Conservation (phyloP, 2,113 vertebrate genomes). For the Erythrocercus mccallii region DNA sequence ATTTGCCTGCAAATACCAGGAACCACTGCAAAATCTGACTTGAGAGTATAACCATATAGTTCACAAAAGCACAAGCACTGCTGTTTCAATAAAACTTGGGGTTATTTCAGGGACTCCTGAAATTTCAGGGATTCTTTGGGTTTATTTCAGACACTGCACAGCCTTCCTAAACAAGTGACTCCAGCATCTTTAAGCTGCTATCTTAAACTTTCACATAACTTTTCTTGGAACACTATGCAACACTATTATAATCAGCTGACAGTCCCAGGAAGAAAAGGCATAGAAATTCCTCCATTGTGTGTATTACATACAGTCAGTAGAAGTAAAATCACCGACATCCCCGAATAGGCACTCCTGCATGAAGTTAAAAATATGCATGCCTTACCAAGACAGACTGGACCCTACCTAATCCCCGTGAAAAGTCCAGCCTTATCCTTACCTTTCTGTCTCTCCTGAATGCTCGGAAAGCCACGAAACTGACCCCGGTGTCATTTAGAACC, state of each 20-base stretch:
- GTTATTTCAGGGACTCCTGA: background rate
- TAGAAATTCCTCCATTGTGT: background rate
- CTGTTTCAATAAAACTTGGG: background rate
- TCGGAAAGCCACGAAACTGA: background rate
- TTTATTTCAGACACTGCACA: background rate
- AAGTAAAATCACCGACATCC: background rate
- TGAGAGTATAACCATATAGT: background rate
- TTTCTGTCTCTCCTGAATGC: background rate
- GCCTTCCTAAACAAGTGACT: background rate
- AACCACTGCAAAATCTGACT: background rate
- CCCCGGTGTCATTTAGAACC: background rate
- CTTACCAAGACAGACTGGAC: background rate
- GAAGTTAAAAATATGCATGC: rapidly evolving
- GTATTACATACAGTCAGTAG: rapidly evolving
- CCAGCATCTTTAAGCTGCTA: background rate
- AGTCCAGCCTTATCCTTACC: background rate
- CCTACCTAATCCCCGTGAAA: background rate
- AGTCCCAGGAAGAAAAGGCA: background rate
- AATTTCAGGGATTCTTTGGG: background rate
- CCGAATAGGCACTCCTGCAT: rapidly evolving
- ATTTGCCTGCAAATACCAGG: background rate
- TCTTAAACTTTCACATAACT: background rate
- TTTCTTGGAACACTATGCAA: background rate
- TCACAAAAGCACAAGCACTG: background rate
- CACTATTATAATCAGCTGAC: background rate